A percentile compares a stretch with the other conserved stretches of the same genome.
phyloP scores from a whole-genome alignment of 2,888 invertebrate genomes.

The Agelastica alni region DNA sequence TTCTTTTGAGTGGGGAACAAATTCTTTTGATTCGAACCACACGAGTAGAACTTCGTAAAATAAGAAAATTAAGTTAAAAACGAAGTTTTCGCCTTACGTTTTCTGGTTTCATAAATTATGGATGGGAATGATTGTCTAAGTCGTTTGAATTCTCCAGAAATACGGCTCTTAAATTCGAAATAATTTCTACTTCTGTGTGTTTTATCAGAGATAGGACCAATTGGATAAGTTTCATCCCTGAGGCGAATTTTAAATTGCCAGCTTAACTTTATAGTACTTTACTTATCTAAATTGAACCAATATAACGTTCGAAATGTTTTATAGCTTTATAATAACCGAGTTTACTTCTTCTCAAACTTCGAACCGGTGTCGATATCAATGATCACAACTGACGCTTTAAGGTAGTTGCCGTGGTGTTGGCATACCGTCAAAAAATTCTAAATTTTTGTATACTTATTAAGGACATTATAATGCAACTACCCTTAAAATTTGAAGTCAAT shows the following conservation, averaged over 20 bases:
- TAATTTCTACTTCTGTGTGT: conserved; percentile 54
- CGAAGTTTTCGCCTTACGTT: conserved; percentile 19
- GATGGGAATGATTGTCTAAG: conserved; percentile 35
- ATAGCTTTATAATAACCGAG: conserved; percentile 51
- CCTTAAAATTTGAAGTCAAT: no score
- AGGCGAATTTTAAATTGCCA: conserved; percentile 58
- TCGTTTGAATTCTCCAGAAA: conserved; percentile 42
- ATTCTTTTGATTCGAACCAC: no score
- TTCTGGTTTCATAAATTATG: conserved; percentile 26
- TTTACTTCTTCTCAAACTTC: conserved; percentile 38
- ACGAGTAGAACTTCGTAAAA: no score
- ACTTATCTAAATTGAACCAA: conserved; percentile 58
- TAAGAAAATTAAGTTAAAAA: conserved; percentile 15
- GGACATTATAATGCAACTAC: no score
- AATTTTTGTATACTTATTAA: no score
- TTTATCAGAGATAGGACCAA: conserved; percentile 57
- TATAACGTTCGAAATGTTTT: conserved; percentile 54
- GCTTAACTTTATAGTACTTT: conserved; percentile 57
- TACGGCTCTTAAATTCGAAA: conserved; percentile 50
- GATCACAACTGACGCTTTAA: neutral
- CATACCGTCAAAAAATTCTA: no score
- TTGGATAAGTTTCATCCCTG: conserved; percentile 56
- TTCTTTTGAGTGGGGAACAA: no score
- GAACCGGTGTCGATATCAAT: conserved; percentile 5
- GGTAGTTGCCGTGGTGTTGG: no score